Evolutionary conservation across 2,797 vertebrate genomes (phyloP).

Genomic region (Smutsia gigantea): DNA sequence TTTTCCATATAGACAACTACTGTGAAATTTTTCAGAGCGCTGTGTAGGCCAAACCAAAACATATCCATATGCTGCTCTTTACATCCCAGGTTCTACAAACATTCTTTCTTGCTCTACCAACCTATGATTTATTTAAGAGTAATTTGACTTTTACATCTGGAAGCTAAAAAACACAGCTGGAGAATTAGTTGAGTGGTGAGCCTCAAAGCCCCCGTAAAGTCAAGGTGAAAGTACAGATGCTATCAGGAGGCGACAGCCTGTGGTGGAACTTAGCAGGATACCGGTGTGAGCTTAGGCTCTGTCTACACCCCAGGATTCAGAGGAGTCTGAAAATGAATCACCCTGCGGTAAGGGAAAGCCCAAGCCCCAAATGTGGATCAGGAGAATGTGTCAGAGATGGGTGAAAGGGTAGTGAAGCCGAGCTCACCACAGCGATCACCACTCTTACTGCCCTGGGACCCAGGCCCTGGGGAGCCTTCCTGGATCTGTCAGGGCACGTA

Average conservation of each 20-base stretch:
- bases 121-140: constrained; percentile 20
- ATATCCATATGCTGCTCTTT: not conserved
- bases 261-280: not conserved
- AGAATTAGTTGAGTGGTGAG: not conserved
- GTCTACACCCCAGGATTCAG: not conserved
- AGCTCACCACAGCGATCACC: not conserved
- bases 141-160: not conserved
- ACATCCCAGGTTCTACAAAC: not conserved
- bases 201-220: not conserved
- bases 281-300: not conserved
- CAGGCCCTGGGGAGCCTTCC: not conserved
- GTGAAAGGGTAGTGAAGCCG: not conserved
- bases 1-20: not conserved
- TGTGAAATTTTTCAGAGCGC: not conserved
- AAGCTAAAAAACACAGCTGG: constrained; percentile 46
- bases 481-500: not conserved
- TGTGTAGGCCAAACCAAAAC: not conserved
- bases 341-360: not conserved
- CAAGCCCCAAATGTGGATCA: not conserved
- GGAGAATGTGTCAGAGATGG: not conserved
- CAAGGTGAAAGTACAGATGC: not conserved
- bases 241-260: not conserved
- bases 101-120: constrained; percentile 5
- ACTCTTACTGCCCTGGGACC: not conserved
- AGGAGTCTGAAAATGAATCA: not conserved